Evolutionary conservation across 2,113 vertebrate species (phyloP).

Genomic region (Mystacornis crossleyi): DNA sequence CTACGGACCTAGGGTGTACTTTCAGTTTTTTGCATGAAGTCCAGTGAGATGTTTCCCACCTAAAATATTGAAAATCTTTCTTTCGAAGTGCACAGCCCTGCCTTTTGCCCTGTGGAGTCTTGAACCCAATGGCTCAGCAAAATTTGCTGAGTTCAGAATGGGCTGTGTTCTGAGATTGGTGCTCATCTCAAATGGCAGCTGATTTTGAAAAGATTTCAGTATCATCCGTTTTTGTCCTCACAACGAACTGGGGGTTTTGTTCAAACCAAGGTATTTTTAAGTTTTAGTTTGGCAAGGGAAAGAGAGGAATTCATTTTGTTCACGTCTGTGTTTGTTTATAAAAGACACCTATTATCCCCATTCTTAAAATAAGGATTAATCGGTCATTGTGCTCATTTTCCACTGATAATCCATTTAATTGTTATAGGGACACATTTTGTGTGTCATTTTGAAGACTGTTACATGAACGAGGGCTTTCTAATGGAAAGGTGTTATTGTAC

Average conservation of each 20-base stretch:
- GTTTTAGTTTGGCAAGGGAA: neutral
- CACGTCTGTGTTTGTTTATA: slow-evolving; percentile 33
- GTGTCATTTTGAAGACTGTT: neutral
- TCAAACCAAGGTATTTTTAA: slow-evolving; percentile 19
- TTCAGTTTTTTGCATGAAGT: neutral
- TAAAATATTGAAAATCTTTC: neutral
- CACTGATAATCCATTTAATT: neutral
- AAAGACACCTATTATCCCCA: neutral
- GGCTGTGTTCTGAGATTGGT: neutral
- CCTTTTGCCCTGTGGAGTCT: neutral
- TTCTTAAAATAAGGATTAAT: slow-evolving; percentile 34
- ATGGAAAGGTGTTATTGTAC: neutral
- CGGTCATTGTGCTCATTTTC: neutral
- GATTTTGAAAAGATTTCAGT: neutral
- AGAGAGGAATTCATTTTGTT: slow-evolving; percentile 1
- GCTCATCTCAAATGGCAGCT: neutral
- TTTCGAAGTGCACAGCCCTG: neutral
- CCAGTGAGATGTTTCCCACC: neutral
- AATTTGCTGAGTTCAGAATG: neutral
- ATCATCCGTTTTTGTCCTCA: neutral
- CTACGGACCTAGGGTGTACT: neutral
- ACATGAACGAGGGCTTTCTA: neutral
- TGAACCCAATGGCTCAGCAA: neutral
- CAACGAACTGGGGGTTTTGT: slow-evolving; percentile 5
- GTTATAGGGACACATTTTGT: neutral